Evolutionary conservation across 30 jellyfish, hydroid and myxozoan species (phyloP).

Genomic region (Hydractinia symbiolongicarpus): DNA sequence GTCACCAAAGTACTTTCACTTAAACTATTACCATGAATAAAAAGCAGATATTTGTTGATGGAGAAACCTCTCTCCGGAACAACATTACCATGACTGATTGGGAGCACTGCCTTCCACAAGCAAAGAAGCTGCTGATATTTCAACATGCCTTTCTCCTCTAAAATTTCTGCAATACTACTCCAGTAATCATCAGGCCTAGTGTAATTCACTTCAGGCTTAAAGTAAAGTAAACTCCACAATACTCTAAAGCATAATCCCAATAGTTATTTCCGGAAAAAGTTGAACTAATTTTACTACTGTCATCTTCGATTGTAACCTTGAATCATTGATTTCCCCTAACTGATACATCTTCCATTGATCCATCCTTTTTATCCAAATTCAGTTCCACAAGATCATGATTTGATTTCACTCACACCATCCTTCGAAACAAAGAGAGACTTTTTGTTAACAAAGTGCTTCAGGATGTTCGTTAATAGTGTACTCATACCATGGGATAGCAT

Average conservation of each 20-base stretch:
- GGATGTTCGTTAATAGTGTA: neutral
- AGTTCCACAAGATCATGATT: neutral
- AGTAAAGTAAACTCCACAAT: neutral
- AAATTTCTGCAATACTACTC: neutral
- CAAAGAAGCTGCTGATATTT: neutral
- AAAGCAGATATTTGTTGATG: slow-evolving; percentile 4
- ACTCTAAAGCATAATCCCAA: slow-evolving; percentile 5
- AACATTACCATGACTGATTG: slow-evolving; percentile 16
- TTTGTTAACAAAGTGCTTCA: neutral
- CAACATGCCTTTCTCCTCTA: neutral
- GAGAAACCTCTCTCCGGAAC: slow-evolving; percentile 19
- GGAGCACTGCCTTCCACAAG: neutral
- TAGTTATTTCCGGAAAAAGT: neutral
- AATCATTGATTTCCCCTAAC: neutral
- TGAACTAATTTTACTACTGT: neutral
- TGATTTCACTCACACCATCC: neutral
- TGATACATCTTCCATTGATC: slow-evolving; percentile 13
- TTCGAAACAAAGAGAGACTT: neutral
- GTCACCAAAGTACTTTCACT: neutral
- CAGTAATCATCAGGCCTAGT: neutral
- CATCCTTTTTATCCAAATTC: neutral
- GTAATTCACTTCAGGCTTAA: neutral
- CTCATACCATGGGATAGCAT: neutral
- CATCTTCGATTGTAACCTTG: neutral
- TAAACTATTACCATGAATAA: neutral